phyloP scores from a whole-genome alignment of 92 coral and sea anemone genomes.

The Plumapathes pennacea region DNA sequence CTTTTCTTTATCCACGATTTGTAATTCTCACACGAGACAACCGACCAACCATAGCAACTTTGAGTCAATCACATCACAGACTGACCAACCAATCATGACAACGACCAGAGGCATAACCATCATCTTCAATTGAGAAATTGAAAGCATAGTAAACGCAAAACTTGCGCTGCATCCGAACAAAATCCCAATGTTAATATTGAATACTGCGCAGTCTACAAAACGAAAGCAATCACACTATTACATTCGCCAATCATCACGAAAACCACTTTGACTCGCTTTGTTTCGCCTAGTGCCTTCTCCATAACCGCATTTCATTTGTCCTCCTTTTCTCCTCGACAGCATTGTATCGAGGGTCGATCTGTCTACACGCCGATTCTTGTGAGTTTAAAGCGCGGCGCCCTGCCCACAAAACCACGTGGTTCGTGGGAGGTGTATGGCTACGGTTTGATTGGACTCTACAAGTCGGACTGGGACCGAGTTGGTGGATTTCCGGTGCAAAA shows the following conservation, averaged over 20 bases:
- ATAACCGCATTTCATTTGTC: not conserved
- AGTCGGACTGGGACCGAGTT: conserved; percentile 72
- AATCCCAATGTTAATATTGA: not conserved
- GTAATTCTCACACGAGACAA: too few relatives aligned
- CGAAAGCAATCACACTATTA: too few relatives aligned
- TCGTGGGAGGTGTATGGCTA: conserved; percentile 61
- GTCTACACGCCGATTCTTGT: conserved; percentile 68
- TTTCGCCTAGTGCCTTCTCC: not conserved
- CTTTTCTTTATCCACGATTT: too few relatives aligned
- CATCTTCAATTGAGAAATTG: too few relatives aligned
- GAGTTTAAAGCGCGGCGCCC: conserved; percentile 36
- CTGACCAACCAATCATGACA: too few relatives aligned
- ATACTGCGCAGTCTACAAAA: too few relatives aligned
- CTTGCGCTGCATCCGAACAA: not conserved
- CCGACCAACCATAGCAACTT: too few relatives aligned
- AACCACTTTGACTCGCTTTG: too few relatives aligned
- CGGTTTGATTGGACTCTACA: conserved; percentile 69
- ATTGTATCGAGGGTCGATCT: conserved; percentile 70
- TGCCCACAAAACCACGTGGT: conserved; percentile 49
- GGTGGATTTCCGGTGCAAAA: conserved; percentile 39
- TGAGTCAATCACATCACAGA: too few relatives aligned
- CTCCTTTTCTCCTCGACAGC: conserved; percentile 22
- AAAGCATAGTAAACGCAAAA: not conserved
- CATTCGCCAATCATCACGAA: too few relatives aligned
- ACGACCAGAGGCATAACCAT: too few relatives aligned